A percentile compares a stretch with the other conserved stretches of the same genome.
Evolutionary conservation across 1,140 invertebrate species (phyloP).

Genomic region (Drosophila setifemur): DNA sequence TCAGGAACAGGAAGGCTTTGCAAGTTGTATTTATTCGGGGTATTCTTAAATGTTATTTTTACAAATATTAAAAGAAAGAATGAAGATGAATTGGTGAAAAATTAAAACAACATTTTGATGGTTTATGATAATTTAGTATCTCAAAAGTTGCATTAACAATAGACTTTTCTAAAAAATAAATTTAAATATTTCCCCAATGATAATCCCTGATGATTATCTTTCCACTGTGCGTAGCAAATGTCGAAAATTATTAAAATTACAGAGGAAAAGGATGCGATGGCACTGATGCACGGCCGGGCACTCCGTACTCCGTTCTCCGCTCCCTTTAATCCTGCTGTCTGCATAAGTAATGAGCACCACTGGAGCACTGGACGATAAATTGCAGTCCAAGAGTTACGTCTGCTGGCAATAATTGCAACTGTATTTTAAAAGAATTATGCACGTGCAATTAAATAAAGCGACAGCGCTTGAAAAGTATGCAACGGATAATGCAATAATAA

Average conservation of each 20-base stretch:
- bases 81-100: neutral
- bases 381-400: constrained; percentile 45
- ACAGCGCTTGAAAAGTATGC: constrained; percentile 44
- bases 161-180: too few relatives aligned
- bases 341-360: constrained; percentile 65
- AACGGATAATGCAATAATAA: constrained; percentile 74
- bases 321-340: constrained; percentile 56
- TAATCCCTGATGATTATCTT: too few relatives aligned
- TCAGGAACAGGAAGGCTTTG: too few relatives aligned
- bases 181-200: too few relatives aligned
- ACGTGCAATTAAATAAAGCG: constrained; percentile 77
- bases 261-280: constrained; percentile 7
- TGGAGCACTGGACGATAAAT: constrained; percentile 57
- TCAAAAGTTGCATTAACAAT: too few relatives aligned
- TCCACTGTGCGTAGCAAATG: too few relatives aligned
- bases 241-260: constrained; percentile 74
- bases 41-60: too few relatives aligned
- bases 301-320: neutral
- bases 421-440: constrained; percentile 79
- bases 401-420: constrained; percentile 61
- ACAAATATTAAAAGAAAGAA: too few relatives aligned
- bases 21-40: too few relatives aligned
- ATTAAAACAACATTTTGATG: too few relatives aligned
- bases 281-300: neutral
- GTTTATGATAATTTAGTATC: too few relatives aligned